Base-by-base conservation (phyloP, 2,888 invertebrate species). In the Meghimatium bilineatum region DNA sequence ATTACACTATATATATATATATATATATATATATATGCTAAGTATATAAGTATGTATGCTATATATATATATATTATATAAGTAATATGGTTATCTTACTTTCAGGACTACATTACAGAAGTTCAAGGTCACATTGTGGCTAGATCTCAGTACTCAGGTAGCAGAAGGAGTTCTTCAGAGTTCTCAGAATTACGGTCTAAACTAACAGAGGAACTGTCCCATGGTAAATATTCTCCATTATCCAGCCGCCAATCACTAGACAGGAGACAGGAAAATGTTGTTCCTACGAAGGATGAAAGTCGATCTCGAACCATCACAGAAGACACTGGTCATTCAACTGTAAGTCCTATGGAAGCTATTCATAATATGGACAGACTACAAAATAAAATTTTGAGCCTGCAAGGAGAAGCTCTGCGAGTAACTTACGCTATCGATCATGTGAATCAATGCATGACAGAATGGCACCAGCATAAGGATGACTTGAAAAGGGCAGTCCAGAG, bases 351-450 rank as follows among this genome's bases (percentile, higher is more conserved):
- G 6, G 76, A 85, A 10, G 83, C 85, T 63, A 81, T 86, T 23
- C 78, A 60, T 26, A 81, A 81, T 49, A 80, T 67, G 83, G 78
- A 78, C 60, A 52, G 85, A 44, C 72, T 86, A 12, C 86, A 86
- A 71, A 20, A 76, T 44, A 87, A 88, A 56, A 66, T 86, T 29
- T 82, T 85, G 85, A 79, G 76, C 85, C 87, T 87, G 84, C 90
- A 82, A 85, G 88, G 80, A 0, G 88, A 87, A 72, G 89, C 82
- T 49, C 87, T 84, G 82, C 85, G 76, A 60, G 83, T 87, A 3
- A 88, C 88, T 5, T 87, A 87, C 34, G 86, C 87, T 66, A 85
- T 88, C 20, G 87, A 88, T 63, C 81, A 83, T 32, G 85, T 88
- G 71, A 86, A 86, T 76, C 87, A 89, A 36, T 86, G 87, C 44